Percentiles rank a stretch among this genome's conserved stretches.
Conservation (phyloP, 2,797 vertebrate species). For the Pangasius djambal region DNA sequence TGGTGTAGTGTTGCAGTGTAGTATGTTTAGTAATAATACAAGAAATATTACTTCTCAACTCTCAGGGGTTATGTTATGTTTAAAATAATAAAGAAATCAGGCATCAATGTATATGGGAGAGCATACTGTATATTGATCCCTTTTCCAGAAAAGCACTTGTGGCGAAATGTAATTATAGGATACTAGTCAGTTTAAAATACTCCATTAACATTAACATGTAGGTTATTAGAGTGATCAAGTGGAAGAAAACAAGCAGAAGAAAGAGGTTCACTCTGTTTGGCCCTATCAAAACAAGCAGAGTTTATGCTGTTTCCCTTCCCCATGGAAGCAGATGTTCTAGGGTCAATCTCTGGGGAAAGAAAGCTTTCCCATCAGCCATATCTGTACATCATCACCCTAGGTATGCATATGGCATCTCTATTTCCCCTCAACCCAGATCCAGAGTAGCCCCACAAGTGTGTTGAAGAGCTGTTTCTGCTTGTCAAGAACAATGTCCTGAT, state of each 20-base stretch:
- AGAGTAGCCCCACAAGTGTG: conserved; percentile 12
- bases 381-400: conserved; percentile 58
- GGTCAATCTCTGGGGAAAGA: conserved; percentile 48
- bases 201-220: neutral
- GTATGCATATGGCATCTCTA: conserved; percentile 60
- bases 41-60: neutral
- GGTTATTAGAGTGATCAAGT: neutral
- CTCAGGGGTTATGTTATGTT: neutral
- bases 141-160: neutral
- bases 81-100: neutral
- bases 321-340: conserved; percentile 66
- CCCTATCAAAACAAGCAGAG: neutral
- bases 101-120: neutral
- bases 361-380: conserved; percentile 59
- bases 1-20: neutral
- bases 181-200: neutral
- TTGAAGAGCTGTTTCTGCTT: conserved; percentile 38
- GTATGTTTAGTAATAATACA: neutral
- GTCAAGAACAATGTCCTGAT: conserved; percentile 45
- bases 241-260: no score
- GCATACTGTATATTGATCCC: neutral
- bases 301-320: neutral
- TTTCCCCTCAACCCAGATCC: conserved; percentile 31
- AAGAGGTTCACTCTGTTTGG: neutral
- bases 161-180: neutral